Percentiles rank a stretch among this genome's conserved stretches.
Conservation (phyloP, 2,888 invertebrate genomes). For the Diadegma fenestrale region DNA sequence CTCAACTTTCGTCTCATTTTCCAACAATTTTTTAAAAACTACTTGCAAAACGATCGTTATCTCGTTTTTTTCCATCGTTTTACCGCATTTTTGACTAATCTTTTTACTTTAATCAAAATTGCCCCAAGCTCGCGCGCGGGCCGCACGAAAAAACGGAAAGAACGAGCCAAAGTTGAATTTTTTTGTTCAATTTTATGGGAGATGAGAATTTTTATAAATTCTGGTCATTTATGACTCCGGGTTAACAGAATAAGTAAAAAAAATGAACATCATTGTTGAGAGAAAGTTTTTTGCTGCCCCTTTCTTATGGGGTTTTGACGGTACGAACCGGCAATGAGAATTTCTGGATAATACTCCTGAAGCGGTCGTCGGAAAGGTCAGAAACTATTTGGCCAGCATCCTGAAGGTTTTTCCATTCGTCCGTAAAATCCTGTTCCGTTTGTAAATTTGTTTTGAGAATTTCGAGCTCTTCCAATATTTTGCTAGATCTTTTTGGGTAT, state of each 20-base stretch:
- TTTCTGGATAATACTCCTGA: conserved; percentile 85
- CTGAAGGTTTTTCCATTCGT: conserved; percentile 85
- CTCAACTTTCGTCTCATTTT: background rate
- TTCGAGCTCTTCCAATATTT: conserved; percentile 73
- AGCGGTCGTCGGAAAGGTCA: conserved; percentile 84
- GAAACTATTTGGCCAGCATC: conserved; percentile 85
- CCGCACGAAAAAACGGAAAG: no score
- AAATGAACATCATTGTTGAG: background rate
- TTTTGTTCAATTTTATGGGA: no score
- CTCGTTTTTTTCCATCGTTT: no score
- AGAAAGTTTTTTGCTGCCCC: background rate
- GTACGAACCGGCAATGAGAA: conserved; percentile 87
- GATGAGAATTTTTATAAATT: no score
- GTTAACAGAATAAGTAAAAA: no score
- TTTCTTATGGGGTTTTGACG: background rate
- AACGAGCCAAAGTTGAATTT: no score
- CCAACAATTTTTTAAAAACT: background rate
- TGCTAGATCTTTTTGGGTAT: conserved; percentile 74
- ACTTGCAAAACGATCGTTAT: background rate
- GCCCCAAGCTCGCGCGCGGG: no score
- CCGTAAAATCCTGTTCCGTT: conserved; percentile 83
- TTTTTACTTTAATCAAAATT: no score
- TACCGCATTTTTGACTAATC: no score
- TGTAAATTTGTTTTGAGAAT: conserved; percentile 70
- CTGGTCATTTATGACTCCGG: no score